Conservation (phyloP, 2,113 vertebrate genomes). For the Strigops habroptila region DNA sequence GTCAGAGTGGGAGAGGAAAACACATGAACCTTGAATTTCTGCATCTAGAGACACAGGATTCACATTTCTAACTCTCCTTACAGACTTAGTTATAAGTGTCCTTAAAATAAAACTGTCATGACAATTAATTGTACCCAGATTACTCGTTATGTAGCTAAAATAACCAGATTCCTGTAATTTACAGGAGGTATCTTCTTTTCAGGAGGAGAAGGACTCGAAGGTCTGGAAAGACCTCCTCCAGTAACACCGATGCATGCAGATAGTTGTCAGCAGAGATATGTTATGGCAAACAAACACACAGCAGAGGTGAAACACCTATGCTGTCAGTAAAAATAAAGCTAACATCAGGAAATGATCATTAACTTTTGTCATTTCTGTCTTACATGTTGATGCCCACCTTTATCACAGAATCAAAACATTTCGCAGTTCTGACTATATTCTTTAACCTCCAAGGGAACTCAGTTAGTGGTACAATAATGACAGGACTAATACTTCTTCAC, state of each 20-base stretch:
- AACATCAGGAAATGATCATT: not conserved
- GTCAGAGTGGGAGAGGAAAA: not conserved
- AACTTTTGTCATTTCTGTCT: not conserved
- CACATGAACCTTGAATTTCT: not conserved
- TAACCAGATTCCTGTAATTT: not conserved
- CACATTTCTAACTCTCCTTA: not conserved
- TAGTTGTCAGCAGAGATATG: not conserved
- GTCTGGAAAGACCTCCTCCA: not conserved
- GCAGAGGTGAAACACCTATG: not conserved
- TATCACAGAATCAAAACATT: not conserved
- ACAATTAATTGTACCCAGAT: not conserved
- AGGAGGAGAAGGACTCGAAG: not conserved
- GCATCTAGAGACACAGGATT: not conserved
- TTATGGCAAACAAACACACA: not conserved
- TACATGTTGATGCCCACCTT: rapidly evolving
- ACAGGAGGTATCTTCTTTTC: not conserved
- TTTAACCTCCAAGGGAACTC: not conserved
- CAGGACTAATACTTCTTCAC: not conserved
- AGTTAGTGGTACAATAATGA: not conserved
- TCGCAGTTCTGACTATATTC: not conserved
- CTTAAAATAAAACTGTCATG: not conserved
- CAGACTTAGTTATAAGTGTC: not conserved
- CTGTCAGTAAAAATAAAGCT: not conserved
- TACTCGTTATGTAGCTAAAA: not conserved
- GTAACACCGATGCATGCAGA: not conserved